A percentile compares a stretch with the other conserved stretches of the same genome.
These are phyloP conservation scores for Morpho deidamia DNA, from an alignment of 2,888 invertebrate genomes.

Conservation along the genomic window DNA sequence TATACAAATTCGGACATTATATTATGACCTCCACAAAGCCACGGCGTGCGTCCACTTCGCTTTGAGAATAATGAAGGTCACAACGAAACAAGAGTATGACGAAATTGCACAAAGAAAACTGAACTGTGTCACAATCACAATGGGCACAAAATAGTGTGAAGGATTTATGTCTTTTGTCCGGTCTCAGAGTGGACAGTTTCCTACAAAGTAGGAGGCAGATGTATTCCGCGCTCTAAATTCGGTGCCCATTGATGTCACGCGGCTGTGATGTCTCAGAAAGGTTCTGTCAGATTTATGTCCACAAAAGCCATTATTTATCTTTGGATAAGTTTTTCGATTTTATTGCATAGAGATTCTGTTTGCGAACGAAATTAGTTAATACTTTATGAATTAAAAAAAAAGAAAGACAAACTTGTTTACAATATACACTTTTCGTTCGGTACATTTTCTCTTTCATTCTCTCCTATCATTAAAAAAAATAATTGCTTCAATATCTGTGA, in stretches of 20 bases:
- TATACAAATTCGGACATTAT: neutral
- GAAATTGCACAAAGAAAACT: slow-evolving; percentile 4
- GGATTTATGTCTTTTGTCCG: slow-evolving; percentile 12
- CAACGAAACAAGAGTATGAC: neutral
- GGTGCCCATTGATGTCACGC: slow-evolving; percentile 31
- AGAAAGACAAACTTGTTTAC: too few species aligned
- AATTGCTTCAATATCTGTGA: too few species aligned
- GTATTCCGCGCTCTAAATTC: slow-evolving; percentile 28
- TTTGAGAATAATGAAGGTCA: slow-evolving; percentile 1
- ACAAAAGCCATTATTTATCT: slow-evolving; percentile 33
- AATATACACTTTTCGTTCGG: too few species aligned
- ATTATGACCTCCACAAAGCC: slow-evolving; percentile 11
- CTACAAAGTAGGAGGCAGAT: slow-evolving; percentile 27
- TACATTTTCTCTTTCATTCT: too few species aligned
- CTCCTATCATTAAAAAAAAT: too few species aligned
- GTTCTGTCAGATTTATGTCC: slow-evolving; percentile 31
- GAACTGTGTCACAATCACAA: slow-evolving; percentile 1
- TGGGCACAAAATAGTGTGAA: neutral
- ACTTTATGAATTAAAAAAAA: neutral
- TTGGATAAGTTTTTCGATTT: slow-evolving; percentile 1
- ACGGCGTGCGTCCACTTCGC: slow-evolving; percentile 30
- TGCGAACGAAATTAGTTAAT: neutral
- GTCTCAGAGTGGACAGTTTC: slow-evolving; percentile 16
- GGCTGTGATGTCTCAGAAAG: slow-evolving; percentile 33
- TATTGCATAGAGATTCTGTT: slow-evolving; percentile 2